Evolutionary conservation across 2,888 invertebrate genomes (phyloP).

Genomic region (Noctua janthe): DNA sequence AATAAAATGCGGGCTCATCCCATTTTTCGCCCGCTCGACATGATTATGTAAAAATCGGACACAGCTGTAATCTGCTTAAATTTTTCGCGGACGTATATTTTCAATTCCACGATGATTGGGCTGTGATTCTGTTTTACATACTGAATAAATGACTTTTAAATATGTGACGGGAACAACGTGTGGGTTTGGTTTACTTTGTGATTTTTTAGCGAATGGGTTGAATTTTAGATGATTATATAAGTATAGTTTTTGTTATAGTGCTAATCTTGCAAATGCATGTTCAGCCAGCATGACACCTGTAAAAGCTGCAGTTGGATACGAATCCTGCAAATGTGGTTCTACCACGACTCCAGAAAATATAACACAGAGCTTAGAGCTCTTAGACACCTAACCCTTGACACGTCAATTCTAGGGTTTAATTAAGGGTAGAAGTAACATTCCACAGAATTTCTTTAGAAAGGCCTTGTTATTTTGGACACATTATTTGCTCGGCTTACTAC

Average conservation of each 20-base stretch:
- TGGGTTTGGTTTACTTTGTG: slow-evolving; percentile 6
- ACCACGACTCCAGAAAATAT: not conserved
- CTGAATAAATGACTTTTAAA: slow-evolving; percentile 56
- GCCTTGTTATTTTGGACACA: not conserved
- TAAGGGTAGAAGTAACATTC: not conserved
- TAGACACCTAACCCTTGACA: not conserved
- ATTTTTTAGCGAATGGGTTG: not conserved
- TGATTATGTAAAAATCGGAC: slow-evolving; percentile 67
- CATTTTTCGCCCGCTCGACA: slow-evolving; percentile 33
- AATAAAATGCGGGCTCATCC: slow-evolving; percentile 50
- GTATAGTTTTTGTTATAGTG: not conserved
- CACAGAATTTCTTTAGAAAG: not conserved
- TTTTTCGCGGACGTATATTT: slow-evolving; percentile 58
- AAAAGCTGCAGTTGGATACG: too few species aligned
- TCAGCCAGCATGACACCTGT: not conserved
- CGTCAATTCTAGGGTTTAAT: not conserved
- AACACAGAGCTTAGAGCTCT: not conserved
- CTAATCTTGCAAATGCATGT: not conserved
- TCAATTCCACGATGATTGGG: slow-evolving; percentile 61
- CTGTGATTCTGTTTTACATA: slow-evolving; percentile 62
- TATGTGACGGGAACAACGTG: slow-evolving; percentile 11
- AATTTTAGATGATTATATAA: not conserved
- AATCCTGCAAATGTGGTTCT: not conserved
- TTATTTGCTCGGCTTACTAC: not conserved
- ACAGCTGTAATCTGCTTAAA: slow-evolving; percentile 61